Percentiles rank a stretch among this genome's conserved stretches.
Evolutionary conservation across 2,888 invertebrate species (phyloP).

Genomic region (Trissolcus japonicus): DNA sequence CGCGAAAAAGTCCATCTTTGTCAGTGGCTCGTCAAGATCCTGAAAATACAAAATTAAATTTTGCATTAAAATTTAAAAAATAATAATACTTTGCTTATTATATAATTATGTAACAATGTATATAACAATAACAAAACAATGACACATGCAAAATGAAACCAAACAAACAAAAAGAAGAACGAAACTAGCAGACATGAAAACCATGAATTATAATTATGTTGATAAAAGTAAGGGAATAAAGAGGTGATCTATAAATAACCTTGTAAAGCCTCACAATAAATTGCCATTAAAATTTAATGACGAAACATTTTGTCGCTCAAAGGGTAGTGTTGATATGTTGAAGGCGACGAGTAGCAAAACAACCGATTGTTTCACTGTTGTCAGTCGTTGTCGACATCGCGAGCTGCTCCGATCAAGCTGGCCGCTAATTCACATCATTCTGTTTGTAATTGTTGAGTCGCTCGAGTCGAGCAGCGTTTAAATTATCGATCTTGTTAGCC

Average conservation of each 20-base stretch:
- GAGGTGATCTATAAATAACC: slow-evolving; percentile 3
- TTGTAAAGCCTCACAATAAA: slow-evolving; percentile 1
- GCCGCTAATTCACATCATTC: slow-evolving; percentile 14
- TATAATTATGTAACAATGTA: too few relatives aligned
- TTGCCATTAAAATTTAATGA: slow-evolving; percentile 9
- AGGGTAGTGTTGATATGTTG: slow-evolving; percentile 19
- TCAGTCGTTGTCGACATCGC: slow-evolving; percentile 15
- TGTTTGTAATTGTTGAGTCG: slow-evolving; percentile 20
- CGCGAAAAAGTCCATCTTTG: slow-evolving; percentile 70
- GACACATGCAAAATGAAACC: too few relatives aligned
- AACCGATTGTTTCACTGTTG: slow-evolving; percentile 8
- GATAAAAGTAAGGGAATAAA: neutral
- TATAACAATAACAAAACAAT: too few relatives aligned
- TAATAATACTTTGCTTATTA: too few relatives aligned
- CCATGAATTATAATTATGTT: neutral
- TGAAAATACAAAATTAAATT: slow-evolving; percentile 2
- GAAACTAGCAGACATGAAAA: too few relatives aligned
- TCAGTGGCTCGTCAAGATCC: slow-evolving; percentile 23
- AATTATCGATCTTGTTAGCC: slow-evolving; percentile 50
- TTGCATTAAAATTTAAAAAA: too few relatives aligned
- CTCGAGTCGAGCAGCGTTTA: slow-evolving; percentile 21
- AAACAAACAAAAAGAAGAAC: neutral
- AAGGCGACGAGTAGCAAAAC: slow-evolving; percentile 2
- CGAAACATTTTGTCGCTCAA: neutral
- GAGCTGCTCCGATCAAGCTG: neutral